Conservation (phyloP, 2,797 vertebrate species). For the Balearica regulorum region DNA sequence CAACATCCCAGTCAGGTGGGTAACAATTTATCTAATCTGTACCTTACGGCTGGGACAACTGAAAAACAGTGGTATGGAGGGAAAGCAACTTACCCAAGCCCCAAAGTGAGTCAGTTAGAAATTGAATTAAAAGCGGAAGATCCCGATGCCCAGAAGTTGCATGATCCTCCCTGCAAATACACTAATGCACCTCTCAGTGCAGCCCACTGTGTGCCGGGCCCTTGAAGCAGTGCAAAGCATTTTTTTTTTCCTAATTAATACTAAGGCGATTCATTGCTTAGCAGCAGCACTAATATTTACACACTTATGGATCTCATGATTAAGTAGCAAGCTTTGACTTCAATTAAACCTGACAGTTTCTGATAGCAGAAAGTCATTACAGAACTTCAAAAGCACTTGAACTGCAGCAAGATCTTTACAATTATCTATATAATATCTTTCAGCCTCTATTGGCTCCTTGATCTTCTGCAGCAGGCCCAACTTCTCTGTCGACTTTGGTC, state of each 20-base stretch:
- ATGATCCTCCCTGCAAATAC: neutral
- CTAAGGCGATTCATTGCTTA: neutral
- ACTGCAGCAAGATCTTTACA: slow-evolving; percentile 26
- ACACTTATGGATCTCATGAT: slow-evolving; percentile 4
- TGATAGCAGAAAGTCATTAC: slow-evolving; percentile 39
- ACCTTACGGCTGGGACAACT: neutral
- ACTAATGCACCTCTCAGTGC: neutral
- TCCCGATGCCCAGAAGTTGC: neutral
- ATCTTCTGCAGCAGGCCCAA: slow-evolving; percentile 8
- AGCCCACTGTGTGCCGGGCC: neutral
- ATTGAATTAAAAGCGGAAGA: neutral
- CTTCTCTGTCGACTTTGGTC: slow-evolving; percentile 11
- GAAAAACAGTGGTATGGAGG: neutral
- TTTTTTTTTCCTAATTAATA: neutral
- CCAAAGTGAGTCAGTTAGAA: neutral
- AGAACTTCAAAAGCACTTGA: slow-evolving; percentile 50
- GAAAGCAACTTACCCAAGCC: neutral
- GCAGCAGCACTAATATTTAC: slow-evolving; percentile 34
- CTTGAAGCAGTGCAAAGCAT: neutral
- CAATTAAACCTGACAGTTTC: slow-evolving; percentile 47
- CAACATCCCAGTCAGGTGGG: neutral
- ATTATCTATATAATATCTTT: slow-evolving; percentile 42
- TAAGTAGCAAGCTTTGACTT: slow-evolving; percentile 40
- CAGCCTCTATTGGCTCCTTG: slow-evolving; percentile 21
- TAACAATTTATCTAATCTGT: neutral